Evolutionary conservation across 2,888 invertebrate genomes (phyloP), one percentile per base, ranked within the genome.

Genomic region (Alloscopus bannaensis): DNA sequence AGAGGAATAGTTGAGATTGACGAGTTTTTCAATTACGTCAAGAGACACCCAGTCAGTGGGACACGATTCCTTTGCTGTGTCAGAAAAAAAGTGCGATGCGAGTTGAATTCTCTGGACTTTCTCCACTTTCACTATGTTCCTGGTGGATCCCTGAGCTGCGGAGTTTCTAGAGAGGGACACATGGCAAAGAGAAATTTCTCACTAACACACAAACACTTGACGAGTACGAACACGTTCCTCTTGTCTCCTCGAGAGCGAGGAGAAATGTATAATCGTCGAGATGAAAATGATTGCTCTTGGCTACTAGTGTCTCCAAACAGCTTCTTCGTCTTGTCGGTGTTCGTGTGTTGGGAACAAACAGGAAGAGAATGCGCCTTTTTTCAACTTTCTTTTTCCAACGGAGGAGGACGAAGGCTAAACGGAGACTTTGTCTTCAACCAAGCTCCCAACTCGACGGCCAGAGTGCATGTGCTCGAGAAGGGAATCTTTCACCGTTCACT

Each of bases 401-500:
- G 47, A 4, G 3, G 11, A 4, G n/a, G 3, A 4, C 18, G 3
- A 16, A 36, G 8, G 13, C 36, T n/a, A n/a, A 4, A 4, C 18
- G 3, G 26, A 36, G 8, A 36, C 36, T 36, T 36, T 6, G 8
- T 36, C 36, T 6, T 13, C 13, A 6, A 13, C 6, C 36, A 13
- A 36, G 36, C 50, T 59, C 36, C 8, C 62, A 3, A 24, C 47
- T 62, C 72, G 52, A 64, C 72, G 36, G 62, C 72, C 64, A 55
- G 64, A 72, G 64, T 72, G 72, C 72, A 72, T 72, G 72, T 72
- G 72, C 72, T 72, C 70, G 22, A 0, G 11, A 45, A 26, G 22
- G 1, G 18, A 36, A 28, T 13, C 20, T 36, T 26, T 31, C 71
- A 42, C 28, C 50, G 20, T n/a, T 18, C 47, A 64, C 64, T 72